A percentile compares a stretch with the other conserved stretches of the same genome.
Evolutionary conservation across 2,113 vertebrate genomes (phyloP).

Genomic region (Proteles cristata): DNA sequence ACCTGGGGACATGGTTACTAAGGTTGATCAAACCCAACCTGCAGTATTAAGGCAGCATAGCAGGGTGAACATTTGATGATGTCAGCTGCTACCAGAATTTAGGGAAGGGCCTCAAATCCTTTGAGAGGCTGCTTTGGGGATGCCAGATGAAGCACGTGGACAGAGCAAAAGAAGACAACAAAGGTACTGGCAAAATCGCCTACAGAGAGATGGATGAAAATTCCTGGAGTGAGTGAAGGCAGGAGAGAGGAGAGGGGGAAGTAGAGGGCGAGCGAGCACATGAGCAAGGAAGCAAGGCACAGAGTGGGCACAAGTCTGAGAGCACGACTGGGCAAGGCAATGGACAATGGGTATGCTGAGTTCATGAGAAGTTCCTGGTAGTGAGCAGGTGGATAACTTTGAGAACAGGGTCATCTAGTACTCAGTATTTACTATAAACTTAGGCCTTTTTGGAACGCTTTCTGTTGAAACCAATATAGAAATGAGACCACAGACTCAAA

Average conservation of each 20-base stretch:
- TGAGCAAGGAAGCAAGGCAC: neutral
- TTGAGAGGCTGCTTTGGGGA: neutral
- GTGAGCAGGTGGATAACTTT: neutral
- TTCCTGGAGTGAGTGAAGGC: neutral
- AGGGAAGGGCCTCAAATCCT: slow-evolving; percentile 21
- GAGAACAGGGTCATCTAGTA: neutral
- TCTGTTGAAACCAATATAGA: slow-evolving; percentile 1
- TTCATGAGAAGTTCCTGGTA: neutral
- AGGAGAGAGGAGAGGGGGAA: neutral
- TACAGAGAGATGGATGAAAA: neutral
- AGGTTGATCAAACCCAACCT: neutral
- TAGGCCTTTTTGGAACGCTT: neutral
- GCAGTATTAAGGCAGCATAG: neutral
- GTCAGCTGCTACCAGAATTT: neutral
- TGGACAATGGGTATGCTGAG: neutral
- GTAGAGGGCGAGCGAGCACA: neutral
- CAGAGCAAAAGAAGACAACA: slow-evolving; percentile 28
- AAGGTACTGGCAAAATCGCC: neutral
- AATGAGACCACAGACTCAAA: slow-evolving; percentile 11
- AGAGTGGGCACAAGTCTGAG: neutral
- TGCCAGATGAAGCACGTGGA: slow-evolving; percentile 3
- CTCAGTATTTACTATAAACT: neutral
- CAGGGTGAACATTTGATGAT: neutral
- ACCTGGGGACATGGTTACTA: neutral
- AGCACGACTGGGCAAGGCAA: neutral